Evolutionary conservation across 2,113 vertebrate genomes (phyloP), one percentile per base, ranked within the genome.

Genomic region (Craseonycteris thonglongyai): DNA sequence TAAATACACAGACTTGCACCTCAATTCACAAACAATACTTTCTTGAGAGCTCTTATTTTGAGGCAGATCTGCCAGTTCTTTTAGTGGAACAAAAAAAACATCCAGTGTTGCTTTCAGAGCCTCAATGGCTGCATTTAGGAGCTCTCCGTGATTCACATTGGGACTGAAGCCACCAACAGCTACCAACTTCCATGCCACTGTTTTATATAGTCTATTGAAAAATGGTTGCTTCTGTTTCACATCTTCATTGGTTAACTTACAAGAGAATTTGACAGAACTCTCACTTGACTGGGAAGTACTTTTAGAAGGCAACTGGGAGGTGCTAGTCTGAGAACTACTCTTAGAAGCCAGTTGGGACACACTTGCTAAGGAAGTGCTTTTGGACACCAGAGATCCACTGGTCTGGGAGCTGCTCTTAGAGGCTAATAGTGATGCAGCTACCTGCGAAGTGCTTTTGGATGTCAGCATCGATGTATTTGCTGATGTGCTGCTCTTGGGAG

Each of bases 141-240:
- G 99, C 97, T 99, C 99, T 21, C 98, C 99, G 13, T 99, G 99
- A 97, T 99, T 99, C 96, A 99, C 97, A 30, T 96, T 99, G 54
- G 99, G 99, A 30, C 99, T 99, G 80, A 99, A 99, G 72, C 99
- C 99, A 47, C 99, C 99, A 1, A 99, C 99, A 18, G 99, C 99
- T 78, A 99, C 99, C 96, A 99, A 95, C 97, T 99, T 99, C 99
- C 99, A 99, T 0, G 99, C 99, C 93, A 99, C 99, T 0, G 99
- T 98, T 97, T 99, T 99, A 98, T 99, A 99, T 4, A 99, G 98
- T 97, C 99, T 99, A 95, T 99, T 99, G 97, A 99, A 99, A 97
- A 99, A 99, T 79, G 99, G 98, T 0, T 99, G 99, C 85, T 99
- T 99, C 92, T 99, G 98, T 40, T 99, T 99, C 0, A 99, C 97